Percentiles rank a stretch among this genome's conserved stretches.
phyloP scores from a whole-genome alignment of 1,140 invertebrate species.

The Temnothorax nylanderi region DNA sequence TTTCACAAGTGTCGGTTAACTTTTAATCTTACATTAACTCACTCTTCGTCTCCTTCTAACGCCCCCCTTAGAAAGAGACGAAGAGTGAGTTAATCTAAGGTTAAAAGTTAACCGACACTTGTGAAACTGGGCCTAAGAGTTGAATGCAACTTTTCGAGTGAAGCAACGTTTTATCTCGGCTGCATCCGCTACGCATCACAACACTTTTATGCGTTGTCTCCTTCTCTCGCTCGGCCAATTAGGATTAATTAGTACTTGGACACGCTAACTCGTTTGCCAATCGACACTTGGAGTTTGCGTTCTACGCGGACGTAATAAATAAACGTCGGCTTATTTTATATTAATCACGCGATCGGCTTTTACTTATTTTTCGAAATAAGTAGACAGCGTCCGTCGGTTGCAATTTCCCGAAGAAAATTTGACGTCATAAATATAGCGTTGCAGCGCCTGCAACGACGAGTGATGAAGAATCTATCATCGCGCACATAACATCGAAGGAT shows the following conservation, averaged over 20 bases:
- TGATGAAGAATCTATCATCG: not conserved
- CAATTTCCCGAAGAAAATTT: not conserved
- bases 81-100: no score
- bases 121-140: no score
- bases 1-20: no score
- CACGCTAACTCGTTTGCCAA: slow-evolving; percentile 7
- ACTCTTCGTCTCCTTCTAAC: no score
- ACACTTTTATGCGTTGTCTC: slow-evolving; percentile 24
- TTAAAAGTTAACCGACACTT: no score
- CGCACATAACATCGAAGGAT: not conserved
- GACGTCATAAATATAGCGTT: not conserved
- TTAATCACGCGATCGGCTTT: not conserved
- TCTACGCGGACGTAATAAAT: slow-evolving; percentile 16
- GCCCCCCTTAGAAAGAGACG: no score
- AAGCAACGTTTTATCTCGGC: not conserved
- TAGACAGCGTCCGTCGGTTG: no score
- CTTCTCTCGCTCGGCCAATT: slow-evolving; percentile 15
- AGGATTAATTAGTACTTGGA: slow-evolving; percentile 43
- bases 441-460: not conserved
- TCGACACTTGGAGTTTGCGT: not conserved
- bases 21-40: no score
- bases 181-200: not conserved
- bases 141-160: not conserved
- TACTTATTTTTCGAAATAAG: not conserved
- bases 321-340: slow-evolving; percentile 6